phyloP scores from a whole-genome alignment of 1,140 invertebrate genomes.

The Nasonia longicornis region DNA sequence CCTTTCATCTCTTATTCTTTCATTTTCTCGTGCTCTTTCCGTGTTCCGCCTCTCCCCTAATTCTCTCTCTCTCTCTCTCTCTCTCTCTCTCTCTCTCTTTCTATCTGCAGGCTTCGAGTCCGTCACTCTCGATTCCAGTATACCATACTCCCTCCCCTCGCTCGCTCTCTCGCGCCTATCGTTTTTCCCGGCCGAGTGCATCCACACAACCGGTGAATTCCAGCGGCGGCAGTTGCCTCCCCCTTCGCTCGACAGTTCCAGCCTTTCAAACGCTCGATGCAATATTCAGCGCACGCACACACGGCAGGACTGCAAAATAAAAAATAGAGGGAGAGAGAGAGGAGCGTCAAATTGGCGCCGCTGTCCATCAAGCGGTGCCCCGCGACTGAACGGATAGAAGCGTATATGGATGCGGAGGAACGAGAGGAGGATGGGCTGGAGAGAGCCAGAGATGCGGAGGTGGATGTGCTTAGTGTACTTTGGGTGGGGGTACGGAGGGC shows the following conservation, averaged over 20 bases:
- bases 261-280: slow-evolving; percentile 66
- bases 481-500: background rate
- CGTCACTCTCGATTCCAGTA: too few relatives aligned
- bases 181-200: slow-evolving; percentile 32
- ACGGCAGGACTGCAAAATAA: slow-evolving; percentile 26
- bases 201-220: slow-evolving; percentile 20
- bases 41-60: slow-evolving; percentile 49
- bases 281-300: slow-evolving; percentile 64
- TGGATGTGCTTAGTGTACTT: background rate
- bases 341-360: slow-evolving; percentile 69
- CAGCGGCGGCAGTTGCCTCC: slow-evolving; percentile 6
- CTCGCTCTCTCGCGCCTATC: slow-evolving; percentile 7
- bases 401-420: background rate
- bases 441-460: slow-evolving; percentile 45
- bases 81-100: background rate
- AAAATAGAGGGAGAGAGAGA: slow-evolving; percentile 52
- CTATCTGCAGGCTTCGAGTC: too few relatives aligned
- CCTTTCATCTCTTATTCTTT: slow-evolving; percentile 15
- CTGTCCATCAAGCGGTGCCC: slow-evolving; percentile 67
- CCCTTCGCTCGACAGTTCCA: slow-evolving; percentile 46
- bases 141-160: background rate
- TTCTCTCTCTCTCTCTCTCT: background rate
- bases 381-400: slow-evolving; percentile 42
- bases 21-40: slow-evolving; percentile 21
- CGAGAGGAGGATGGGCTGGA: slow-evolving; percentile 6